Base-by-base conservation (phyloP, 2,797 vertebrate genomes). In the Loris lydekkerianus region DNA sequence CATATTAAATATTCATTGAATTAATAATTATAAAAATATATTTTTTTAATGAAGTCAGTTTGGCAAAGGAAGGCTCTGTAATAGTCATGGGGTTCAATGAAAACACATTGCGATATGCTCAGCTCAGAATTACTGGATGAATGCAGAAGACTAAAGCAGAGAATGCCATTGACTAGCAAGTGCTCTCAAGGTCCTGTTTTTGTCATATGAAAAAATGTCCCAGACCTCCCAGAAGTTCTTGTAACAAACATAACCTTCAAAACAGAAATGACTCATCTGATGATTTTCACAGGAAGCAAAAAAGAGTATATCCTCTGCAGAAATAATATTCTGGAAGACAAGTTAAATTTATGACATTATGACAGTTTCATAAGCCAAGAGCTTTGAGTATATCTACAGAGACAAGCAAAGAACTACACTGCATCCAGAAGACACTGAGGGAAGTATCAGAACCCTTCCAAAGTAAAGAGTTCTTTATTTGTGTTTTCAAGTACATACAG, bases 321-420 rank as follows among this genome's bases (percentile, higher is more conserved):
- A 97, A 98, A 72, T 93, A 97, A 97, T 94, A 96, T 89, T 98
- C 80, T 92, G 84, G 67, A 97, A 98, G 91, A 85, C 67, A 85
- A 73, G 95, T 89, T 65, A 96, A 97, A 97, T 98, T 96, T 95
- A 97, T 97, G 93, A 96, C 84, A n/a, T 60, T 94, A 77, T 88
- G 27, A 98, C 91, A 80, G 69, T 96, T 97, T 97, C 94, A 89
- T 80, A 97, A 83, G 84, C 78, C 94, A 97, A 53, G 58, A 92
- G 96, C 40, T 91, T 69, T 31, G 94, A 92, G 89, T 97, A 95
- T 97, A 88, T 94, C 91, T 96, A 97, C 94, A 97, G 91, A 97
- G 93, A 96, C 96, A 97, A 97, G 70, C 95, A 88, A 85, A 77
- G 87, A 34, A 77, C 56, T 69, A 96, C 95, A 92, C 82, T 49